These are phyloP conservation scores for Virgularia gustaviana DNA, from an alignment of 92 coral and sea anemone species.

Conservation along the genomic window DNA sequence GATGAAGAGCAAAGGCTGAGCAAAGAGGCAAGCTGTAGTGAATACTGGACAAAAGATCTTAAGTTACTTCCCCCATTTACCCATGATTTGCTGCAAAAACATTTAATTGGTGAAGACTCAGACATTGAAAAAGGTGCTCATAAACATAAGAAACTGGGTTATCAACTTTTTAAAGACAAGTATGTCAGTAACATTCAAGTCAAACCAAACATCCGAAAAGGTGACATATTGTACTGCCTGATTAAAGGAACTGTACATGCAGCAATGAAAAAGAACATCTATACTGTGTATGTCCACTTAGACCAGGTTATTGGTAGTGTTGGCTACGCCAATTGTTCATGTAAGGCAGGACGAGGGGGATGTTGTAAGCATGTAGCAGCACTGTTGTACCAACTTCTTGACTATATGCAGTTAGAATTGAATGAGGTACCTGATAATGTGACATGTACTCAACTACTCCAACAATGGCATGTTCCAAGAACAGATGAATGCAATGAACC, in stretches of 20 bases:
- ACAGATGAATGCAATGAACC: conserved; percentile 5
- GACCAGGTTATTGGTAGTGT: background rate
- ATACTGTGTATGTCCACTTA: background rate
- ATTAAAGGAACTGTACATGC: background rate
- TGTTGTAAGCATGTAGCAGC: conserved; percentile 17
- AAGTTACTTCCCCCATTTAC: background rate
- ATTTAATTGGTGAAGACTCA: background rate
- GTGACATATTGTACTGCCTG: background rate
- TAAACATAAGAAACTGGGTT: background rate
- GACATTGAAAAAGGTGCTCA: background rate
- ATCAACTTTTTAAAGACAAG: background rate
- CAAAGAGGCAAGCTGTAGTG: no score
- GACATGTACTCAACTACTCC: conserved; percentile 19
- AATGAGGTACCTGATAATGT: conserved; percentile 20
- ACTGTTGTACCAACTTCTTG: conserved; percentile 16
- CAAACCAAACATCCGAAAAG: background rate
- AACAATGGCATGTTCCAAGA: conserved; percentile 33
- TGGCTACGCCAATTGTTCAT: background rate
- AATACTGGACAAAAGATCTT: no score
- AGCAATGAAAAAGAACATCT: background rate
- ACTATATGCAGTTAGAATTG: conserved; percentile 12
- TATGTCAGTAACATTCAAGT: background rate
- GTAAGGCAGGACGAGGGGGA: background rate
- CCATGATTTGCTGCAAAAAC: background rate
- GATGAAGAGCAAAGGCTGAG: no score